Conservation (phyloP, 2,797 vertebrate genomes). For the Poecile montanus region DNA sequence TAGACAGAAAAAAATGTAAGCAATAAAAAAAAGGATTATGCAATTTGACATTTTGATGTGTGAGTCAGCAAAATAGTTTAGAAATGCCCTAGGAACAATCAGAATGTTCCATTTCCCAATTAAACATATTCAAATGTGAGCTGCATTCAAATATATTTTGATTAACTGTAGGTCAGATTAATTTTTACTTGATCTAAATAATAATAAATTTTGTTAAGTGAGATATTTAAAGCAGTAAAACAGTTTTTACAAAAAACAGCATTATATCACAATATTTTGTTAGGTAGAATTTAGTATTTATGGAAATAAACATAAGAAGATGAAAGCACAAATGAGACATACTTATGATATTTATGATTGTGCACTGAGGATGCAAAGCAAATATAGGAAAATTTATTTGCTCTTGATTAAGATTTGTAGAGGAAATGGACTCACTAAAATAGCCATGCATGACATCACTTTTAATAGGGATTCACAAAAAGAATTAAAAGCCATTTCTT, state of each 20-base stretch:
- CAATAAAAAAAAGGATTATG: background rate
- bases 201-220: background rate
- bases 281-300: background rate
- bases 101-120: background rate
- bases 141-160: background rate
- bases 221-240: background rate
- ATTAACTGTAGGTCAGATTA: background rate
- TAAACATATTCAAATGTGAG: background rate
- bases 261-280: background rate
- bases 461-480: background rate
- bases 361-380: background rate
- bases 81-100: background rate
- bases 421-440: background rate
- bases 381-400: background rate
- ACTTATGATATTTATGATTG: background rate
- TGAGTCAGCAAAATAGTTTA: background rate
- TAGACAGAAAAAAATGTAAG: background rate
- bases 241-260: background rate
- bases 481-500: background rate
- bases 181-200: background rate
- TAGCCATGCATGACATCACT: rapidly evolving
- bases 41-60: background rate
- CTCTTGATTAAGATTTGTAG: background rate
- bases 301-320: background rate
- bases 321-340: background rate